Percentiles rank a stretch among this genome's conserved stretches.
Evolutionary conservation across 1,140 invertebrate species (phyloP).

Genomic region (Tetramorium alpestre): DNA sequence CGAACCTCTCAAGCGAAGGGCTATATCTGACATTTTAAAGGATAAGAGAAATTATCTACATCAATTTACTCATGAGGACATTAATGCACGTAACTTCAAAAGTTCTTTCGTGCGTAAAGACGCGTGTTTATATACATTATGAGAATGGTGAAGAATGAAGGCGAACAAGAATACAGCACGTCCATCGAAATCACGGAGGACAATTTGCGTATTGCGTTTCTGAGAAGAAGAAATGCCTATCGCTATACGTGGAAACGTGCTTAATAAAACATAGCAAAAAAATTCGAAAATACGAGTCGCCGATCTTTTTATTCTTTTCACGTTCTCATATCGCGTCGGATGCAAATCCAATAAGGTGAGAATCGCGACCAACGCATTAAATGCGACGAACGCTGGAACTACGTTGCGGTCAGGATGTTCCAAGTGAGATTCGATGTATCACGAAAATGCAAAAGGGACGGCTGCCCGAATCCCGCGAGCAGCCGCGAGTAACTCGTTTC

Average conservation of each 20-base stretch:
- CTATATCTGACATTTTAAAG: neutral
- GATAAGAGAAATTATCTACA: neutral
- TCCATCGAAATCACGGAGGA: neutral
- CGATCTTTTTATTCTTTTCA: neutral
- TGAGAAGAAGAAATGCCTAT: neutral
- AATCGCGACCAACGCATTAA: neutral
- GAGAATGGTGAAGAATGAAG: neutral
- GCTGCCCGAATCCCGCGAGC: neutral
- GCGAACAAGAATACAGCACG: neutral
- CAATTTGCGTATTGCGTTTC: no score
- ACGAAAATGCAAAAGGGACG: neutral
- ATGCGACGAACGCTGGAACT: neutral
- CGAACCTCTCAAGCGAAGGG: neutral
- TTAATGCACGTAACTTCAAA: neutral
- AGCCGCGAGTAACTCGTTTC: conserved; percentile 10
- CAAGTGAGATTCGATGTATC: neutral
- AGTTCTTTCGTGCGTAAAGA: neutral
- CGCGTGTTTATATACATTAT: neutral
- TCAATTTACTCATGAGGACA: neutral
- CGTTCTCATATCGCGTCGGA: neutral
- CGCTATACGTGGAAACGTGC: neutral
- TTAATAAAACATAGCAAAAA: neutral
- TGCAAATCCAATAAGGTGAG: neutral
- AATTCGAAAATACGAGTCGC: neutral
- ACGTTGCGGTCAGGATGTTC: neutral